phyloP scores from a whole-genome alignment of 1,140 invertebrate genomes.

The Cotesia typhae region DNA sequence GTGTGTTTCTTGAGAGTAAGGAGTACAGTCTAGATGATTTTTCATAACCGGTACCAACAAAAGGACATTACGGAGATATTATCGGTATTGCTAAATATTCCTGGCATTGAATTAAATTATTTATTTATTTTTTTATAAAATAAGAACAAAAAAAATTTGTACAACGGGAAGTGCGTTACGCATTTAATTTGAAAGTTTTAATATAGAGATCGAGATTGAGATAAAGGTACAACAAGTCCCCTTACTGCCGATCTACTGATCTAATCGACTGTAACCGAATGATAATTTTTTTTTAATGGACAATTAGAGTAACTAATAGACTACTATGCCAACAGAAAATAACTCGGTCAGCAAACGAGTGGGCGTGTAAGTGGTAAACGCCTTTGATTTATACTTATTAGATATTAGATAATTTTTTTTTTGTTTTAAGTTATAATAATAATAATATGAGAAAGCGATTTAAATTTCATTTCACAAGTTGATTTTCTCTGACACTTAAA shows the following conservation, averaged over 20 bases:
- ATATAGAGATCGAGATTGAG: too few species aligned
- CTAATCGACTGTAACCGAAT: slow-evolving; percentile 33
- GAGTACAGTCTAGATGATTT: not conserved
- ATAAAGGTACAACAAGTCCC: too few species aligned
- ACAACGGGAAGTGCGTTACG: not conserved
- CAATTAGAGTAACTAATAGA: slow-evolving; percentile 61
- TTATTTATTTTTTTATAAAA: not conserved
- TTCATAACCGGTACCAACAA: slow-evolving; percentile 4
- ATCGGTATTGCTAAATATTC: not conserved
- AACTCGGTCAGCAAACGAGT: slow-evolving; percentile 46
- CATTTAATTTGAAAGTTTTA: too few species aligned
- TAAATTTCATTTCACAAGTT: slow-evolving; percentile 14
- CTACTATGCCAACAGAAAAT: slow-evolving; percentile 52
- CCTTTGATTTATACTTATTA: not conserved
- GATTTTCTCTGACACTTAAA: slow-evolving; percentile 17
- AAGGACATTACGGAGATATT: not conserved
- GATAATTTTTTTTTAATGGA: slow-evolving; percentile 46
- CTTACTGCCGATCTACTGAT: slow-evolving; percentile 10
- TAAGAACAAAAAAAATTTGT: not conserved
- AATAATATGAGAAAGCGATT: not conserved
- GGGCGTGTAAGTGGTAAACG: slow-evolving; percentile 40
- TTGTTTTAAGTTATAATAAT: not conserved
- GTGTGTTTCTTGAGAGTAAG: not conserved
- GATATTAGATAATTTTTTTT: too few species aligned
- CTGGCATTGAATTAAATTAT: not conserved